Base-by-base conservation (phyloP, 2,888 invertebrate species). In the Fissipunctia ypsillon region DNA sequence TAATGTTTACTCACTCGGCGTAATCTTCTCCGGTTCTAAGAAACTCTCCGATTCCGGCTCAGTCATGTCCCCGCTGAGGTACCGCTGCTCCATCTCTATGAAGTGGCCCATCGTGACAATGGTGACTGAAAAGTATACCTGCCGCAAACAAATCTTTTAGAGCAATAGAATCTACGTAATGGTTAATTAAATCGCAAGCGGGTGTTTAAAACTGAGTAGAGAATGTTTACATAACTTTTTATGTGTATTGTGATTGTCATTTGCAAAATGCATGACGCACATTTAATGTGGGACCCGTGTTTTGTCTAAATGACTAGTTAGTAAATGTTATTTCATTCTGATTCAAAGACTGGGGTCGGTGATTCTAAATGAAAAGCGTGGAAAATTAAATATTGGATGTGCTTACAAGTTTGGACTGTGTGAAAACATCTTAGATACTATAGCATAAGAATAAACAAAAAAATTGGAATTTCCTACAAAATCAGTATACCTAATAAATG, bases 61-160 rank as follows among this genome's bases (percentile, higher is more conserved):
- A 0, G 86, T 87, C 92, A 96, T 91, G 87, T 97, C 96, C 10
- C 97, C 97, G 63, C 94, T 95, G 65, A 98, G 94, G 89, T 97
- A 97, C 57, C 97, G 95, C 73, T 97, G 96, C 87, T 98, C 98
- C 87, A 97, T 97, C 77, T 97, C 96, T 50, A 98, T 95, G 87
- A 97, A 96, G 82, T 96, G 97, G 0, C 97, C 97, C 93, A 97
- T 97, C 50, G 97, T 97, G 43, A 97, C 93, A 66, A 97, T 97
- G 38, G 97, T 97, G 85, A 97, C 91, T 4, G 96, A 93, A 92
- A 97, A 98, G 91, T 98, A 98, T 57, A 97, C 93, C 98, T 98
- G 96, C n/a, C 90, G 89, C 61, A 79, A 80, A 84, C 14, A 78
- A 73, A 74, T 61, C 60, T 59, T 79, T 79, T 83, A 83, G 65